Base-by-base conservation (phyloP, 2,797 vertebrate species). In the Mareca penelope region DNA sequence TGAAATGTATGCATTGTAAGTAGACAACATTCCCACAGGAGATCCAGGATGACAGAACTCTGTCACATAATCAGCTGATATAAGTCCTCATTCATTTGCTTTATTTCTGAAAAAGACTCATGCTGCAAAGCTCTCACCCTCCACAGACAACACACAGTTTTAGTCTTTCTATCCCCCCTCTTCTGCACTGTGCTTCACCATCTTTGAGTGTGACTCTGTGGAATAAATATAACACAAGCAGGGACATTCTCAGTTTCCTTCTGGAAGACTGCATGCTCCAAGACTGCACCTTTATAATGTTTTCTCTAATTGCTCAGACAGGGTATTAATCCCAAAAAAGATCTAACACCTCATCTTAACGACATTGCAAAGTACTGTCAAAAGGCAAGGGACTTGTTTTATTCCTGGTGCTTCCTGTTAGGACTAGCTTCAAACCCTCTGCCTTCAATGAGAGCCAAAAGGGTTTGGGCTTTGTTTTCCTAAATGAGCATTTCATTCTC, bases 401-500 rank as follows among this genome's bases (percentile, higher is more conserved):
- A 69, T 33, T 94, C 48, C 64, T 86, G 13, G 4, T 59, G 9
- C 48, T 91, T 92, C 93, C 64, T 78, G 39, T n/a, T 39, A 61
- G 28, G 44, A 67, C 67, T 59, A 70, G 40, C 55, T 94, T 95
- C 39, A 91, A 90, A 37, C 15, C 29, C 77, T 84, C 75, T 59
- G 63, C 85, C 87, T 95, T 55, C 42, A 91, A 24, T 3, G 4
- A 60, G 28, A 92, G 71, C 5, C 12, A 90, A 85, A 79, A 44
- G 24, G 31, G 16, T 55, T 91, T 77, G 71, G 69, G 17, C 46
- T 89, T 82, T 76, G 33, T 63, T 88, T 94, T 72, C 21, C 40
- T 35, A 93, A 96, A 87, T 76, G 73, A 95, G 24, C 53, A 87
- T 33, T 83, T 88, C 53, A 56, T 56, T 85, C 68, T 90, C 28